Evolutionary conservation across 2,113 vertebrate genomes (phyloP).

Genomic region (Protobothrops flavoviridis): DNA sequence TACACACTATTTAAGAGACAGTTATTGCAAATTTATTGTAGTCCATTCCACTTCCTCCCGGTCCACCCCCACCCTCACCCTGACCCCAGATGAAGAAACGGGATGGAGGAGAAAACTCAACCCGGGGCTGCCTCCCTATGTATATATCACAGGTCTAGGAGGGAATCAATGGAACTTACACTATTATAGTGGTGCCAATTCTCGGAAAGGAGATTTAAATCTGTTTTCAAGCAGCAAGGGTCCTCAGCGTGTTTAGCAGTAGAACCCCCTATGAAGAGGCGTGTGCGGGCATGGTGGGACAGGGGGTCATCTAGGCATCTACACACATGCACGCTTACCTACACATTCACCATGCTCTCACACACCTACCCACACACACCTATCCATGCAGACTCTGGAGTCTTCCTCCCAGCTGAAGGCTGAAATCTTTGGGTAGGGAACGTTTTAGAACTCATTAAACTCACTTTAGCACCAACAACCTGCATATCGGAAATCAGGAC

Average conservation of each 20-base stretch:
- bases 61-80: neutral
- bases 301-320: neutral
- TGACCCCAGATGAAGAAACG: neutral
- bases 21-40: slow-evolving; percentile 32
- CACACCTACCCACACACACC: neutral
- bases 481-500: slow-evolving; percentile 4
- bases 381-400: neutral
- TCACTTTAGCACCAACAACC: neutral
- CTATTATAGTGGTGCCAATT: neutral
- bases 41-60: neutral
- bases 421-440: slow-evolving; percentile 37
- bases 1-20: slow-evolving; percentile 50
- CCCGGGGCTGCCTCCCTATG: neutral
- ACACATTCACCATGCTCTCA: neutral
- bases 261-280: neutral
- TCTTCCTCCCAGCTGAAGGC: neutral
- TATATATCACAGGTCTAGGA: slow-evolving; percentile 3
- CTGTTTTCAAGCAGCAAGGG: neutral
- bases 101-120: neutral
- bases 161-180: neutral
- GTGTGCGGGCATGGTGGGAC: neutral
- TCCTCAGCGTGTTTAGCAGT: slow-evolving; percentile 11
- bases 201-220: slow-evolving; percentile 11
- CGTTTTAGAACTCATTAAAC: slow-evolving; percentile 5
- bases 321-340: neutral